Base-by-base conservation (phyloP, 2,797 vertebrate species). In the Gallinago solitaria region DNA sequence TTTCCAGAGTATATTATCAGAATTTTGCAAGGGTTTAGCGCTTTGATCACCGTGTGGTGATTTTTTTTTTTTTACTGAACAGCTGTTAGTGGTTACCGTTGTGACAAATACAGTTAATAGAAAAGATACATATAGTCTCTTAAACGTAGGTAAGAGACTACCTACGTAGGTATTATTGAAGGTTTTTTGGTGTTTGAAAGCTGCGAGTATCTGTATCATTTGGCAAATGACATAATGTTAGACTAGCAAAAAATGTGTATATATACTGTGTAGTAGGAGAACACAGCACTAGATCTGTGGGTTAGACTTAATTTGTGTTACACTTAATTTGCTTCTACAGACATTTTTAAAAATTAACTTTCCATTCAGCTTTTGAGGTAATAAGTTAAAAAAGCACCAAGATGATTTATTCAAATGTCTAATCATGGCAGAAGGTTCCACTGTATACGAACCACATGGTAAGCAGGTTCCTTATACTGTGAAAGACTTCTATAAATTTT, bases 351-450 rank as follows among this genome's bases (percentile, higher is more conserved):
- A 73, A 81, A 67, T 71, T 73, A 76, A 74, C 19, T 90, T 96
- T 91, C 53, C 47, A 16, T 95, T 96, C 79, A 92, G 92, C 95
- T 88, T 82, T 96, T 98, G 99, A 99, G 99, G 99, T 99, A 99
- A 99, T 99, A 99, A 99, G 98, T 99, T 99, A 99, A 98, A 95
- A 95, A 98, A 99, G 99, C 99, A 99, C 99, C 99, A 98, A 98
- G 39, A 65, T 39, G 89, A 95, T 87, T 94, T 94, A 97, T 97
- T 95, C 41, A 88, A 39, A 60, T 24, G 75, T 71, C 41, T 88
- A 92, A 71, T 63, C 78, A 83, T 47, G 61, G 24, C 7, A 69
- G 93, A 94, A 89, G 78, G 64, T 83, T 93, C 78, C 89, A 77
- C 75, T 30, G 71, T 64, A 18, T 73, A 77, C 77, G 83, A 74